Conservation (phyloP, 2,888 invertebrate species). For the Argyresthia albistria region DNA sequence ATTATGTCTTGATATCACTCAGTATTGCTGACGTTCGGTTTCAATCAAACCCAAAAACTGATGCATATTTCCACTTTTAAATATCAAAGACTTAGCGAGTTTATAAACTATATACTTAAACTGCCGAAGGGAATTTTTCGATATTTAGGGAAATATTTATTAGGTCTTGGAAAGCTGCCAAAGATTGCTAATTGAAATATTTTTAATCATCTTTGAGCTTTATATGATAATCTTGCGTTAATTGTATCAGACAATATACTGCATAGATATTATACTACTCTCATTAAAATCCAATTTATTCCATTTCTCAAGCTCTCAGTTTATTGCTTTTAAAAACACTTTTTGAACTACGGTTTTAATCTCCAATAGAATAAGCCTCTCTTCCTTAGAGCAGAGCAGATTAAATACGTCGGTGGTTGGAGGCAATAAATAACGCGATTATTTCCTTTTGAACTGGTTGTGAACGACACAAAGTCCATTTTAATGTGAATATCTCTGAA, state of each 20-base stretch:
- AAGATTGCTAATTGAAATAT: too few species aligned
- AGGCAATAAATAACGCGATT: constrained; percentile 67
- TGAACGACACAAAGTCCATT: constrained; percentile 21
- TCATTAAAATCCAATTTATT: constrained; percentile 33
- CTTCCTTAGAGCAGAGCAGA: constrained; percentile 56
- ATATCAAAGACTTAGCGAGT: too few species aligned
- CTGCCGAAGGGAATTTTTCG: too few species aligned
- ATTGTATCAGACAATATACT: constrained; percentile 3
- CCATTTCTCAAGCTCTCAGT: constrained; percentile 22
- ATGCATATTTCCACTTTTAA: too few species aligned
- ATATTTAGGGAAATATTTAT: too few species aligned
- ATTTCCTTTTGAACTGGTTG: constrained; percentile 57
- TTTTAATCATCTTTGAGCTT: too few species aligned
- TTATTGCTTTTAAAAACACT: constrained; percentile 40
- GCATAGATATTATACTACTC: constrained; percentile 30
- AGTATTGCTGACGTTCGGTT: too few species aligned
- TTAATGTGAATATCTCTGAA: constrained; percentile 35
- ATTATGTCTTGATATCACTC: too few species aligned
- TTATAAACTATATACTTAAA: too few species aligned
- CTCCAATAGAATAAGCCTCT: constrained; percentile 55
- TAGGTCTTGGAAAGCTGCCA: too few species aligned
- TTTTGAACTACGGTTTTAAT: constrained; percentile 58
- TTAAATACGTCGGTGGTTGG: constrained; percentile 51
- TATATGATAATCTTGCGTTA: too few species aligned
- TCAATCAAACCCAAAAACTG: too few species aligned